A percentile compares a stretch with the other conserved stretches of the same genome.
phyloP scores from a whole-genome alignment of 1,140 invertebrate genomes.

The Xylocopa sonorina region DNA sequence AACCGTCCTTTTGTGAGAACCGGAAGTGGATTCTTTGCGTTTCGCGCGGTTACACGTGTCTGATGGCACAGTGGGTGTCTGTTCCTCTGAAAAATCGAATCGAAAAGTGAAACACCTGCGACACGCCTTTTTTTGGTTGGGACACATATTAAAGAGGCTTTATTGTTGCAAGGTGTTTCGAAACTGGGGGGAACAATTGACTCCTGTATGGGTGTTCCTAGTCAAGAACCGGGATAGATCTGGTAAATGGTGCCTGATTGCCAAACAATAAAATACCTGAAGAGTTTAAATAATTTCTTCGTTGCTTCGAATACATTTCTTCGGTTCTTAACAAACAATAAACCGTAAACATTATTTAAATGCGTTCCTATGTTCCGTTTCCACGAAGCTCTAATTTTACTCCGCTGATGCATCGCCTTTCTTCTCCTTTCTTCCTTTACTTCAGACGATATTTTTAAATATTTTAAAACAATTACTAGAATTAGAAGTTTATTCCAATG shows the following conservation, averaged over 20 bases:
- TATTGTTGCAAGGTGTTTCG: background rate
- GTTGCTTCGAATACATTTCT: slow-evolving; percentile 40
- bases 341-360: slow-evolving; percentile 30
- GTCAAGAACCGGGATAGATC: slow-evolving; percentile 37
- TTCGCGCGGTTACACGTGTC: slow-evolving; percentile 70
- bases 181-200: slow-evolving; percentile 12
- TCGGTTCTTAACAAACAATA: slow-evolving; percentile 8
- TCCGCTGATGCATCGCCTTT: background rate
- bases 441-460: background rate
- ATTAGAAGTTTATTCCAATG: no score
- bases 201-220: slow-evolving; percentile 13
- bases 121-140: slow-evolving; percentile 58
- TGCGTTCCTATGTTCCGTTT: background rate
- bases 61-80: slow-evolving; percentile 10
- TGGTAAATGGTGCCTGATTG: slow-evolving; percentile 72
- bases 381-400: no score
- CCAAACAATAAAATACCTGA: slow-evolving; percentile 64
- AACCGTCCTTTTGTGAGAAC: slow-evolving; percentile 26
- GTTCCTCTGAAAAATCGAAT: slow-evolving; percentile 23
- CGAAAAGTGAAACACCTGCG: slow-evolving; percentile 72
- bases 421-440: background rate
- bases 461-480: no score
- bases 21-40: slow-evolving; percentile 50
- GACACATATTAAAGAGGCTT: background rate
- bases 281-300: background rate